Conservation (phyloP, 2,888 invertebrate genomes). For the Callimorpha dominula region DNA sequence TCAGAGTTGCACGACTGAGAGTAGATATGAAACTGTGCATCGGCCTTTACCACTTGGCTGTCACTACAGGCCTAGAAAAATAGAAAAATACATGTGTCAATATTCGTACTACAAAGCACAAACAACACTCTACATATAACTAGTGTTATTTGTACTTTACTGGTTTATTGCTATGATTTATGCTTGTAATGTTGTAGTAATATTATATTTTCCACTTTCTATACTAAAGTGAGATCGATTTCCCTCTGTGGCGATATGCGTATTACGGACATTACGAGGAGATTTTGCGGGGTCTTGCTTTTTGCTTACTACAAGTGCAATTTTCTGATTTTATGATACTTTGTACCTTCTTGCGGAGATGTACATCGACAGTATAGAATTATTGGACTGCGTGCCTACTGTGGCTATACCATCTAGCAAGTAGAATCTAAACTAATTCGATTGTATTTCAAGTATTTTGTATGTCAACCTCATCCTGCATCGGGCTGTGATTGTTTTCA, state of each 20-base stretch:
- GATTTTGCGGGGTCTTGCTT: slow-evolving; percentile 9
- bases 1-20: too few relatives aligned
- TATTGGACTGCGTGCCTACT: not conserved
- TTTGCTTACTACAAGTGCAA: not conserved
- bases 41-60: too few relatives aligned
- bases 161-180: slow-evolving; percentile 12
- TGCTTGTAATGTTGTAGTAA: slow-evolving; percentile 25
- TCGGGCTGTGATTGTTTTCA: too few relatives aligned
- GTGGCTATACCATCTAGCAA: not conserved
- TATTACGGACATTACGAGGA: slow-evolving; percentile 11
- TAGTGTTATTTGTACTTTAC: not conserved
- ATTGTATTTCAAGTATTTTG: not conserved
- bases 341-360: not conserved
- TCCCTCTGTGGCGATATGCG: slow-evolving; percentile 26
- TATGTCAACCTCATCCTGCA: not conserved
- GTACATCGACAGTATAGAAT: not conserved
- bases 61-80: too few relatives aligned
- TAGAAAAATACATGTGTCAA: too few relatives aligned
- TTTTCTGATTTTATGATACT: not conserved
- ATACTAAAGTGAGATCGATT: slow-evolving; percentile 28
- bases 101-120: too few relatives aligned
- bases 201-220: slow-evolving; percentile 44
- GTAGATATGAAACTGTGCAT: too few relatives aligned
- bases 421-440: not conserved
- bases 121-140: too few relatives aligned